These are phyloP conservation scores for Acronicta aceris DNA, from an alignment of 2,888 invertebrate species.

Conservation along the genomic window DNA sequence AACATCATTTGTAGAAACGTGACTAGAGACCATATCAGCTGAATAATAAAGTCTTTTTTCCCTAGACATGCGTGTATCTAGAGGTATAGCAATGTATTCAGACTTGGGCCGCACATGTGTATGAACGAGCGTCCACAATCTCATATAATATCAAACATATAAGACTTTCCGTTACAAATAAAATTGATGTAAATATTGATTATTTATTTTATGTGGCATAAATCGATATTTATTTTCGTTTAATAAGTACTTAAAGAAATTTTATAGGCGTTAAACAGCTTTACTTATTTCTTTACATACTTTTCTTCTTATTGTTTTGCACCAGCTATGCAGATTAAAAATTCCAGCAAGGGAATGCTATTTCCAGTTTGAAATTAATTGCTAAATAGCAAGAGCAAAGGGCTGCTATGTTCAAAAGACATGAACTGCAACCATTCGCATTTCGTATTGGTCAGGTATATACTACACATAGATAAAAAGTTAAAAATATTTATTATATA, in stretches of 20 bases:
- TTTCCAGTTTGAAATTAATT: background rate
- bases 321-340: background rate
- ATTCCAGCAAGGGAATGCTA: background rate
- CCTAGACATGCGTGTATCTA: slow-evolving; percentile 1
- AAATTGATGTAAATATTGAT: slow-evolving; percentile 15
- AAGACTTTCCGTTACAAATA: slow-evolving; percentile 26
- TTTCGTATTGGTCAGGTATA: background rate
- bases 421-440: background rate
- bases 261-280: too few relatives aligned
- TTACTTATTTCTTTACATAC: too few relatives aligned
- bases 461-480: background rate
- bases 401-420: background rate
- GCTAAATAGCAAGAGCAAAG: background rate
- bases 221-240: too few relatives aligned
- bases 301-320: background rate
- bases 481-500: too few relatives aligned
- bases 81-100: slow-evolving; percentile 35
- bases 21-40: slow-evolving; percentile 13
- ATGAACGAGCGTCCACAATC: slow-evolving; percentile 36
- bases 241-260: background rate
- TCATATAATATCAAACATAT: slow-evolving; percentile 30
- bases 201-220: too few relatives aligned
- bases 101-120: slow-evolving; percentile 35
- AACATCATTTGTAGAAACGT: slow-evolving; percentile 20
- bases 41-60: slow-evolving; percentile 18